Conservation (phyloP, 2,888 invertebrate genomes). For the Amitus sp. region DNA sequence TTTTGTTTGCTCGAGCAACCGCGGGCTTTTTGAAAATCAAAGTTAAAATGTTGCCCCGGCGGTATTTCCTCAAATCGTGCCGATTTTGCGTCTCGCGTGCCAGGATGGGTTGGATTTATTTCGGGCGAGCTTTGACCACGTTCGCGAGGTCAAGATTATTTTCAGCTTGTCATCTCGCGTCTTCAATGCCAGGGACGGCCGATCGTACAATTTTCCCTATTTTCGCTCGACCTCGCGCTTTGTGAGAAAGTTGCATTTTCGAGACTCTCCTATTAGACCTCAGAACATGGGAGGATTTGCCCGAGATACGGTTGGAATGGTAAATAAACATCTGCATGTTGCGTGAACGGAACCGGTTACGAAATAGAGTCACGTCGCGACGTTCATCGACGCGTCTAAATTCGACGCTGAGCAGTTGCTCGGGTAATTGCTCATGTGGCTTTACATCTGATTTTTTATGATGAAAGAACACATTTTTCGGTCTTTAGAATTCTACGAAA, state of each 20-base stretch:
- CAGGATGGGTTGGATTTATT: slow-evolving; percentile 54
- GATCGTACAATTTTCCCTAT: slow-evolving; percentile 17
- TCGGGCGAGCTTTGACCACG: slow-evolving; percentile 52
- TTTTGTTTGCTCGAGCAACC: too few relatives aligned
- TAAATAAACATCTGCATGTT: slow-evolving; percentile 11
- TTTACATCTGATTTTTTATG: too few relatives aligned
- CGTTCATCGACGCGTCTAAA: slow-evolving; percentile 44
- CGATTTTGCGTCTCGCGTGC: slow-evolving; percentile 50
- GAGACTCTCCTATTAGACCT: too few relatives aligned
- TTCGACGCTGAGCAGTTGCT: slow-evolving; percentile 33
- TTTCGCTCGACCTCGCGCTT: not conserved
- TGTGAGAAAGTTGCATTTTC: not conserved
- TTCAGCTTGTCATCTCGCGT: slow-evolving; percentile 44
- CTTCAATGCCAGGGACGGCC: slow-evolving; percentile 43
- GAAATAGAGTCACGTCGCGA: slow-evolving; percentile 44
- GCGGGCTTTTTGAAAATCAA: too few relatives aligned
- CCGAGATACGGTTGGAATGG: not conserved
- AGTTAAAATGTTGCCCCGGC: slow-evolving; percentile 7
- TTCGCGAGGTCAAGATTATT: slow-evolving; percentile 52
- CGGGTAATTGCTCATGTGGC: not conserved
- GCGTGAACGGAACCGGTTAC: slow-evolving; percentile 37
- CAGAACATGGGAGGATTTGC: not conserved
- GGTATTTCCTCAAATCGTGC: slow-evolving; percentile 45
- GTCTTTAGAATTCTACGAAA: too few relatives aligned
- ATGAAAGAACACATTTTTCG: not conserved